Base-by-base conservation (phyloP, 2,888 invertebrate species). In the Drosophila anomalata region DNA sequence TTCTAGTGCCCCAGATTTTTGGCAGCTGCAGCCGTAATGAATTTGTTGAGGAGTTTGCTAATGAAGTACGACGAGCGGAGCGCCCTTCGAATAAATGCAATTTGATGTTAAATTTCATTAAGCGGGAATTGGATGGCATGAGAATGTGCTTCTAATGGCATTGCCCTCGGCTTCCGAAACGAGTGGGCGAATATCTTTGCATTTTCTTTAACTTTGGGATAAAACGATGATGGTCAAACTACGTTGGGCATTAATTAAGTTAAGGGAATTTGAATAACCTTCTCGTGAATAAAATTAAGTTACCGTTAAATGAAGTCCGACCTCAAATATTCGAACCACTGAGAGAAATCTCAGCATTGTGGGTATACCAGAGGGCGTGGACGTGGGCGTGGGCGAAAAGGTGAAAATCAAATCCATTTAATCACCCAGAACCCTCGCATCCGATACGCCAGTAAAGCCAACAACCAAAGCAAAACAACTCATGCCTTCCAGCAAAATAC, bases 1-100 rank as follows among this genome's bases (percentile, higher is more conserved):
- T 58, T 57, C 53, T 58, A 78, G 81, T 80, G 87, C 63, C 77
- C 85, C 71, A 87, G 78, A 87, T 84, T 65, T 82, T 87, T 82
- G 85, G 81, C 81, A 84, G 81, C 78, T 65, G 67, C 75, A 79
- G 87, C 70, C 52, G 78, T 80, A 82, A 82, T 80, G 85, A 82
- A 82, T 82, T 82, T 77, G 77, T 85, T 84, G 67, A 78, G 87
- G 67, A 77, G 85, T 73, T 79, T 81, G 87, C 85, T 82, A 82
- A 82, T 82, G 81, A 87, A 82, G 81, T 82, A 71, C 66, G 46
- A 54, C 46, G 29, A 20, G 39, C 29, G n/a, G 1, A 22, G 54
- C 22, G 55, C 31, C 77, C 68, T 69, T 74, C 65, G 73, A 83
- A 81, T 83, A 78, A 83, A 78, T 73, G 87, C 75, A 82, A 82